Evolutionary conservation across 2,113 vertebrate genomes (phyloP).

Genomic region (Laticauda laticaudata): DNA sequence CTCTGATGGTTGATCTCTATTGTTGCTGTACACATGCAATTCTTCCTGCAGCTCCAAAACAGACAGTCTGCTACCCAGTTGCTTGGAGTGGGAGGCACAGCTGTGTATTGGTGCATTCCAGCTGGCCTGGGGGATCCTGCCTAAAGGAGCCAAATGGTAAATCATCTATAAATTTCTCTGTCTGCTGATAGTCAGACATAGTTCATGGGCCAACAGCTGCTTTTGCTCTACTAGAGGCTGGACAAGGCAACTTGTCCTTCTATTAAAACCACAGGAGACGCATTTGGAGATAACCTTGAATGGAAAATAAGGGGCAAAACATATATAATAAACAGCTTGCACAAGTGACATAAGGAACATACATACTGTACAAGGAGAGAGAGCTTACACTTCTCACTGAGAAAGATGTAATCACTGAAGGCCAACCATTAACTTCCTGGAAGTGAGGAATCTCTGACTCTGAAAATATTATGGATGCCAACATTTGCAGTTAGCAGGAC

Average conservation of each 20-base stretch:
- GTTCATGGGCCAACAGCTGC: not conserved
- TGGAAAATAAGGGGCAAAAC: not conserved
- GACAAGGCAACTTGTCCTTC: not conserved
- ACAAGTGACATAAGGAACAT: not conserved
- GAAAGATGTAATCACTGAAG: not conserved
- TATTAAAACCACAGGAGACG: fast-evolving
- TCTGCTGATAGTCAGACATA: not conserved
- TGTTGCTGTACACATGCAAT: not conserved
- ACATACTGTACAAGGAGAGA: not conserved
- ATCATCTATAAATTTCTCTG: not conserved
- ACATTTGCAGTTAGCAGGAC: not conserved
- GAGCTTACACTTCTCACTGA: not conserved
- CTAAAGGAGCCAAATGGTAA: not conserved
- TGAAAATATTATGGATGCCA: not conserved
- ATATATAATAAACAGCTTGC: not conserved
- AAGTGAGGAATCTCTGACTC: not conserved
- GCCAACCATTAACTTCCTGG: not conserved
- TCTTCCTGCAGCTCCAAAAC: not conserved
- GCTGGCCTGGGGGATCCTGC: conserved; percentile 35
- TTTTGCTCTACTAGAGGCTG: not conserved
- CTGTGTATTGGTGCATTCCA: not conserved
- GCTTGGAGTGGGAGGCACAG: conserved; percentile 1
- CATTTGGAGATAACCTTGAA: not conserved
- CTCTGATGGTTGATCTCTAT: no score
- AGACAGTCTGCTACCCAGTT: not conserved